Base-by-base conservation (phyloP, 1,140 invertebrate species). In the Leptopilina clavipes region DNA sequence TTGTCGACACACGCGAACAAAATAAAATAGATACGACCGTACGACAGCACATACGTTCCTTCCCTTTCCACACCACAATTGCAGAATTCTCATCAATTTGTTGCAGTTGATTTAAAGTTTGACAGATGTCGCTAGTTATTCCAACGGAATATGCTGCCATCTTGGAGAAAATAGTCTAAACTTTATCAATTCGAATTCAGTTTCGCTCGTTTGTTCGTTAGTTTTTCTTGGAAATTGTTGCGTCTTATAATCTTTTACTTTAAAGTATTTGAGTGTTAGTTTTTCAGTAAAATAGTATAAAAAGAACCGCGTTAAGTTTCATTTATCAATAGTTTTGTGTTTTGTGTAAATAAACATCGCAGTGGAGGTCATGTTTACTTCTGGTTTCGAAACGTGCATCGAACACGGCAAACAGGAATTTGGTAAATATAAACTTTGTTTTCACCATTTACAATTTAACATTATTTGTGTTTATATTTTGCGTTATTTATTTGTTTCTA, bases 21-120 rank as follows among this genome's bases (percentile, higher is more conserved):
- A n/a, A 19, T 45, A 52, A 54, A 73, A 70, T 37, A 44, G 19
- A 40, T 44, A 52, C 37, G 37, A 18, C 45, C 71, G 11, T 72
- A 72, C 71, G 72, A 59, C 56, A 77, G 65, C 45, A 71, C 73
- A 37, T 56, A 74, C 37, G 65, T 44, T 19, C 43, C 70, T 45
- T 45, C 44, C 44, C 48, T 52, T 52, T 52, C 48, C 48, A n/a
- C 7, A 12, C 44, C 37, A 40, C 37, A 7, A 1, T 40, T 40
- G 37, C 37, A 40, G 37, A 48, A 48, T 52, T 17, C 48, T n/a
- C 48, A 45, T 45, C 44, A 52, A 52, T 52, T 52, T 52, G n/a
- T 52, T 17, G 2, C 6, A 52, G 48, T 52, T 52, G n/a, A 52
- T 7, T 1, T 7, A 52, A n/a, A 6, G 14, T 7, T 7, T 3